phyloP scores from a whole-genome alignment of 2,113 vertebrate species.

The Bucco capensis region DNA sequence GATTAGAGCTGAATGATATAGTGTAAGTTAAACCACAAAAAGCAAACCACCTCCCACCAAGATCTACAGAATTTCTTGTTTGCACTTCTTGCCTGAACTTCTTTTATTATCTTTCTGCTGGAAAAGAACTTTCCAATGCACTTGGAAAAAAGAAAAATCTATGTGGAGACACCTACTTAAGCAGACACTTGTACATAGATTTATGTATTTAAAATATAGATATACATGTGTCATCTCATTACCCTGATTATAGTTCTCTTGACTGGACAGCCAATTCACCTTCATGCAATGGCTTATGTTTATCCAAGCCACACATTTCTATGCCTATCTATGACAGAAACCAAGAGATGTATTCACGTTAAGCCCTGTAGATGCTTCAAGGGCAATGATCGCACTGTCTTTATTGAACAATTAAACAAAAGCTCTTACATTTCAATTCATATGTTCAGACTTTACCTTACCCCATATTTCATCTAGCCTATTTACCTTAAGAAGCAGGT shows the following conservation, averaged over 20 bases:
- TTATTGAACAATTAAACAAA: neutral
- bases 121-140: neutral
- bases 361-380: neutral
- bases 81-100: neutral
- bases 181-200: neutral
- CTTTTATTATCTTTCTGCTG: neutral
- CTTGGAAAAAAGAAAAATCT: neutral
- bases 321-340: neutral
- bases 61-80: neutral
- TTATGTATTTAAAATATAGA: neutral
- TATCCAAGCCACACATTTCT: neutral
- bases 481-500: neutral
- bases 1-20: constrained; percentile 90
- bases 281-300: neutral
- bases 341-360: neutral
- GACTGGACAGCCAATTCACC: neutral
- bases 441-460: neutral
- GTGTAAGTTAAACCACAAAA: constrained; percentile 79
- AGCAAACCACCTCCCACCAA: too few relatives aligned
- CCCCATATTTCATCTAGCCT: neutral
- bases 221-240: too few relatives aligned
- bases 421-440: neutral
- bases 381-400: neutral
- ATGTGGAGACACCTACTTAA: neutral
- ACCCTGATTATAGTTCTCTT: neutral